These are phyloP conservation scores for Homarus americanus DNA, from an alignment of 1,140 invertebrate species.

Conservation along the genomic window DNA sequence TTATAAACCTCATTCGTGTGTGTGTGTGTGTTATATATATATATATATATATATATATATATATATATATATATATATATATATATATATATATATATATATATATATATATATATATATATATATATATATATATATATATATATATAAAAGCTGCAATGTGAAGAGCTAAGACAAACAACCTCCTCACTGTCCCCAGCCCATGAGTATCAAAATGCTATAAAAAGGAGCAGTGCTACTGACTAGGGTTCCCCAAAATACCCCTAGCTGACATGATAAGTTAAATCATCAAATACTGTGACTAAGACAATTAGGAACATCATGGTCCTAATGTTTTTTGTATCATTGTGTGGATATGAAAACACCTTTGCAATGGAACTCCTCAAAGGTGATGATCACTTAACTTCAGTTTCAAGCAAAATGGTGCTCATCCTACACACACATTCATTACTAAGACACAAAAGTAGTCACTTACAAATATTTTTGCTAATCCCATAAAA, in stretches of 20 bases:
- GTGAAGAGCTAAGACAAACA: neutral
- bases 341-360: neutral
- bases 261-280: neutral
- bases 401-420: neutral
- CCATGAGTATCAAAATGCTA: constrained; percentile 54
- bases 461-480: neutral
- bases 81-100: too few species aligned
- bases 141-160: neutral
- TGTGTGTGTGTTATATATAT: too few species aligned
- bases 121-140: too few species aligned
- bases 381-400: neutral
- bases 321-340: constrained; percentile 24
- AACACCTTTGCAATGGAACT: neutral
- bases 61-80: too few species aligned
- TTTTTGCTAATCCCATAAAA: neutral
- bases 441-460: neutral
- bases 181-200: constrained; percentile 34
- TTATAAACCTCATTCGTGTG: too few species aligned
- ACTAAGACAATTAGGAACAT: constrained; percentile 24
- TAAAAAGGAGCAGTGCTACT: constrained; percentile 28
- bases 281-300: constrained; percentile 1
- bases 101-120: too few species aligned
- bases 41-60: too few species aligned
- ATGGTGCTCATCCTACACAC: neutral
- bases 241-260: neutral